These are phyloP conservation scores for Yponomeuta plumbellus DNA, from an alignment of 2,888 invertebrate genomes.

Conservation along the genomic window DNA sequence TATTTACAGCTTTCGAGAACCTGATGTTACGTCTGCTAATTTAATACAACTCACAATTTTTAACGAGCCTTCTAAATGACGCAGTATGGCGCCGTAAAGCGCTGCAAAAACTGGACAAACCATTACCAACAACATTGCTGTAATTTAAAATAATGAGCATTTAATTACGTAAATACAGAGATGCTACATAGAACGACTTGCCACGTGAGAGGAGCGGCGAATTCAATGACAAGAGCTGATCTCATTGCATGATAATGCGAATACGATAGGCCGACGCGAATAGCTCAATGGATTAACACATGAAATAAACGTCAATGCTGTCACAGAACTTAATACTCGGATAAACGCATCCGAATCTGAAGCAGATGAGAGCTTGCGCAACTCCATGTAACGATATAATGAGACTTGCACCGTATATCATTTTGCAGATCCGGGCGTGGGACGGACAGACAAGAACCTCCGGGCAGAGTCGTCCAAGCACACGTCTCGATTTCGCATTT, in stretches of 20 bases:
- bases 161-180: constrained; percentile 34
- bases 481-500: constrained; percentile 52
- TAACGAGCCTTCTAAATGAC: constrained; percentile 32
- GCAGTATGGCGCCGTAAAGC: constrained; percentile 42
- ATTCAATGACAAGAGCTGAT: constrained; percentile 14
- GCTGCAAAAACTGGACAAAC: constrained; percentile 29
- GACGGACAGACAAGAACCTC: constrained; percentile 23
- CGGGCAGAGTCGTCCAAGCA: constrained; percentile 7
- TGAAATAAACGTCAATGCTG: not conserved
- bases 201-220: constrained; percentile 16
- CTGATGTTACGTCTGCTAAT: not conserved
- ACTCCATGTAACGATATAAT: constrained; percentile 14
- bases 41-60: constrained; percentile 9
- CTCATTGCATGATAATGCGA: constrained; percentile 6
- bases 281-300: not conserved
- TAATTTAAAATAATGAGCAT: constrained; percentile 45
- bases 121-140: constrained; percentile 36
- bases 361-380: constrained; percentile 25
- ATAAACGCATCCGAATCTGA: not conserved
- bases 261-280: not conserved
- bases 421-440: constrained; percentile 31
- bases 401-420: constrained; percentile 32
- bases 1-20: constrained; percentile 17
- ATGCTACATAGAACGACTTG: not conserved
- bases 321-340: not conserved